phyloP scores from a whole-genome alignment of 2,797 vertebrate species.

The Pipistrellus kuhlii region DNA sequence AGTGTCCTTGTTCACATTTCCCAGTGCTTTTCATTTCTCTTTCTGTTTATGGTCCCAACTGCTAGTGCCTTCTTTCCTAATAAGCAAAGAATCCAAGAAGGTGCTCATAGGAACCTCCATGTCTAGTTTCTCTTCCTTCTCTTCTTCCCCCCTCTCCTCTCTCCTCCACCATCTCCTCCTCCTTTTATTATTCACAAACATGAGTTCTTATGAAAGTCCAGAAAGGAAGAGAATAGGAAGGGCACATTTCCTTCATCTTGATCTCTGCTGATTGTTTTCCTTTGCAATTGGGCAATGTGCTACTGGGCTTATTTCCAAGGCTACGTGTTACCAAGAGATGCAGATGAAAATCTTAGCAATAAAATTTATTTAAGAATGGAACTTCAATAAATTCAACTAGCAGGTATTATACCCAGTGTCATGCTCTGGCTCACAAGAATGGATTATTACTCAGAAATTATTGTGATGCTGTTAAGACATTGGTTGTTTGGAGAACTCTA shows the following conservation, averaged over 20 bases:
- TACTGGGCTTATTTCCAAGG: conserved; percentile 44
- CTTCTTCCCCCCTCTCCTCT: too few relatives aligned
- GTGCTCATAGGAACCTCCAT: neutral
- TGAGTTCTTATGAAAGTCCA: neutral
- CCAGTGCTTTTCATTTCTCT: neutral
- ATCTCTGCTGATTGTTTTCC: conserved; percentile 28
- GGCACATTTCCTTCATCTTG: conserved; percentile 11
- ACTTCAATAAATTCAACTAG: neutral
- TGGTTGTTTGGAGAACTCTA: neutral
- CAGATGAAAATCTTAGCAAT: conserved; percentile 16
- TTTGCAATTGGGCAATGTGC: neutral
- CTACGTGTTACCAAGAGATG: neutral
- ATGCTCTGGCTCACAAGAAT: neutral
- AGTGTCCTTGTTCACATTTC: neutral
- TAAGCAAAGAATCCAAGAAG: neutral
- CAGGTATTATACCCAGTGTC: neutral
- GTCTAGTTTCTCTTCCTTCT: neutral
- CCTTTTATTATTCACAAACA: conserved; percentile 25
- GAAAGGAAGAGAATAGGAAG: conserved; percentile 33
- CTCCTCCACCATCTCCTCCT: neutral
- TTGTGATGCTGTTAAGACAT: neutral
- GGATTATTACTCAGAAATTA: neutral
- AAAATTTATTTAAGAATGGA: conserved; percentile 10
- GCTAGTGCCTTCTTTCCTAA: neutral
- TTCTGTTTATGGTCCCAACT: conserved; percentile 3